Base-by-base conservation (phyloP, 1,140 invertebrate genomes). In the Calephelis virginiensis region DNA sequence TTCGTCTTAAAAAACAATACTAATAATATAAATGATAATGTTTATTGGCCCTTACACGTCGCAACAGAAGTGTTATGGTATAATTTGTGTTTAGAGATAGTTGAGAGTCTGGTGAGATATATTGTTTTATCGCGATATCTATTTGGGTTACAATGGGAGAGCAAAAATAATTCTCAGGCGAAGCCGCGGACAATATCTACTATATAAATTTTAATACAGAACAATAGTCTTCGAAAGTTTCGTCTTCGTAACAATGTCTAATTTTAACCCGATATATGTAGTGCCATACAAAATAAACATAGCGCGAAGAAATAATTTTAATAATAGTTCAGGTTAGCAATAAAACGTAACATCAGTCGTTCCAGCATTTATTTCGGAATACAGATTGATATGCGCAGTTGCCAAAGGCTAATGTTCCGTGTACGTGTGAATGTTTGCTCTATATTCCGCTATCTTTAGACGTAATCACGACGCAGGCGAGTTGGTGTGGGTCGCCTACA, bases 381-480 rank as follows among this genome's bases (percentile, higher is more conserved):
- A 48, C 60, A 61, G 69, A 75, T 77, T 75, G 68, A 75, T 77
- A 73, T 60, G 69, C 63, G 53, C 70, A 69, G 76, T 74, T 78
- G 75, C 73, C 75, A 77, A 75, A 77, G 68, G 68, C 65, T 70
- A 77, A 73, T 70, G 68, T 64, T 56, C 59, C 62, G 67, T 67
- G 66, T 67, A 71, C 56, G 59, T 49, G 60, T 69, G 67, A 67
- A 65, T 63, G 62, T 67, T 59, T 37, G 53, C 53, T 59, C 61
- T 74, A 67, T 61, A 43, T 73, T 67, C 68, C 69, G 66, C 71
- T 73, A 75, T 75, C 71, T 75, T 73, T 73, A 72, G 69, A 68
- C 63, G 68, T 65, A 70, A 73, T 70, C 75, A 66, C 66, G 63
- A 71, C 53, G 17, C 28, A 11, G 50, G 11, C 50, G 50, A 56